Percentiles rank a stretch among this genome's conserved stretches.
Evolutionary conservation across 1,140 invertebrate species (phyloP).

Genomic region (Ostrea denselamellosa): DNA sequence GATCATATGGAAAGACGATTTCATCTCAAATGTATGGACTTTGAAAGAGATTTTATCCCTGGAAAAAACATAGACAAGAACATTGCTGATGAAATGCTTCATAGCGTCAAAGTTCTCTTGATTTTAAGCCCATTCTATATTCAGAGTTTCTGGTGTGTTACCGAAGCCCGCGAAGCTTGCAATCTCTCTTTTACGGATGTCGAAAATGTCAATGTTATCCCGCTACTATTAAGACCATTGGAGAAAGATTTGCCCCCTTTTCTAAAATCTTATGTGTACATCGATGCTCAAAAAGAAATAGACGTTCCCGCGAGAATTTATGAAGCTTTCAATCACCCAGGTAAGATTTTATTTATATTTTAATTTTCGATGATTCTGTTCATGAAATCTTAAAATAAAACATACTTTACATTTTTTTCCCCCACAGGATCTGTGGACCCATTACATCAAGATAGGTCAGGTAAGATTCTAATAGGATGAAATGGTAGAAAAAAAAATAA

Average conservation of each 20-base stretch:
- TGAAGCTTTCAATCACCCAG: neutral
- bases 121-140: conserved; percentile 32
- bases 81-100: conserved; percentile 6
- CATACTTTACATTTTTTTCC: neutral
- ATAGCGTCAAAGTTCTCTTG: conserved; percentile 16
- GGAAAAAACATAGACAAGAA: conserved; percentile 28
- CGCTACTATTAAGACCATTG: neutral
- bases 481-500: neutral
- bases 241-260: conserved; percentile 24
- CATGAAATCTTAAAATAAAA: neutral
- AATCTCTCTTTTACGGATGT: neutral
- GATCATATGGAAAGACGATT: conserved; percentile 22
- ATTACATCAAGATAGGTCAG: conserved; percentile 8
- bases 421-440: neutral
- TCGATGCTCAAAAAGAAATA: conserved; percentile 27
- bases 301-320: neutral
- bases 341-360: neutral
- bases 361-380: neutral
- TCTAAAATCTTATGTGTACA: conserved; percentile 26
- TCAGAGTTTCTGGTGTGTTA: conserved; percentile 37
- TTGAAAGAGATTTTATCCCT: conserved; percentile 28
- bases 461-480: neutral
- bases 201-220: neutral
- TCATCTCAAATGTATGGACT: conserved; percentile 28
- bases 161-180: conserved; percentile 24